Conservation (phyloP, 2,797 vertebrate species). For the Catamblyrhynchus diadema region DNA sequence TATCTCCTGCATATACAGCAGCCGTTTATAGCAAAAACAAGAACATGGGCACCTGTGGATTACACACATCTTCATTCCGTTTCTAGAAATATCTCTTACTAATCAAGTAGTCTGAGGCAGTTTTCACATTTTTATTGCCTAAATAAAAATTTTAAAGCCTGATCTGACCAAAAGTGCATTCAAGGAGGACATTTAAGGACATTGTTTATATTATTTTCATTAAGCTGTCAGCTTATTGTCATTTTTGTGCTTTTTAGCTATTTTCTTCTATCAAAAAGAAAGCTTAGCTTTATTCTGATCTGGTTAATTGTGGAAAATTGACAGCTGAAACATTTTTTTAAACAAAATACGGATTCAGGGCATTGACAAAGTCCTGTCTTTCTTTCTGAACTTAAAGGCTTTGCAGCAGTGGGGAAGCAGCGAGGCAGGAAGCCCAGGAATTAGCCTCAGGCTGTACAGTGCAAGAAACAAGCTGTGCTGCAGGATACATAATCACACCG, state of each 20-base stretch:
- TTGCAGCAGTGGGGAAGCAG: background rate
- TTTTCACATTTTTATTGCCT: background rate
- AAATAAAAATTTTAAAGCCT: background rate
- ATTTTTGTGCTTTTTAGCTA: background rate
- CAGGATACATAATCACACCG: background rate
- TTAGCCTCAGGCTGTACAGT: background rate
- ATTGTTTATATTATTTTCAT: background rate
- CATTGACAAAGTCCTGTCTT: background rate
- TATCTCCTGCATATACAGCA: background rate
- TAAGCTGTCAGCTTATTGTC: background rate
- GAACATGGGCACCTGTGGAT: background rate
- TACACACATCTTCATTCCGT: background rate
- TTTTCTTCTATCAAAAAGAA: background rate
- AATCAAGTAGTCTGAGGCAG: background rate
- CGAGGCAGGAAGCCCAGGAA: slow-evolving; percentile 45
- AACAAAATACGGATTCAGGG: background rate
- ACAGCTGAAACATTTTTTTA: background rate
- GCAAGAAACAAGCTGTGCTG: slow-evolving; percentile 26
- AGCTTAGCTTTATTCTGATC: background rate
- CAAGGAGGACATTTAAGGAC: background rate
- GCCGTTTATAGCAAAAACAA: background rate
- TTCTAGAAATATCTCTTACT: background rate
- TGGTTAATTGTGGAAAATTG: slow-evolving; percentile 11
- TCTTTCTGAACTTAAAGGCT: background rate
- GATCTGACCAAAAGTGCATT: background rate